phyloP scores from a whole-genome alignment of 2,888 invertebrate species.

The Diarsia rubi region DNA sequence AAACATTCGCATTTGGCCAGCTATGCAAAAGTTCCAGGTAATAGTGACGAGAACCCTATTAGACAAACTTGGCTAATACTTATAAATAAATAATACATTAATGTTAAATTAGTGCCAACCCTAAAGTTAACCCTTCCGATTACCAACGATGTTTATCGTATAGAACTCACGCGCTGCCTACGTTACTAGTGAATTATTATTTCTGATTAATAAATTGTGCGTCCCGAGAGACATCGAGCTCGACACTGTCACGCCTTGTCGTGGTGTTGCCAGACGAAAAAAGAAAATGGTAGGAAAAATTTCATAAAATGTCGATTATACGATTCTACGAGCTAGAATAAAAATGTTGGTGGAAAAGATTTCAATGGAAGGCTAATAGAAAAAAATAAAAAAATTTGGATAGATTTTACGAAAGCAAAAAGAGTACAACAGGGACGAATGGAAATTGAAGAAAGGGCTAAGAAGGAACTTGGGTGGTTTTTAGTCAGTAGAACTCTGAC shows the following conservation, averaged over 20 bases:
- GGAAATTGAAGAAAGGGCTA: too few species aligned
- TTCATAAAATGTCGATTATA: neutral
- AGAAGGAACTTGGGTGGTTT: too few species aligned
- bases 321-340: neutral
- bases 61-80: neutral
- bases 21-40: neutral
- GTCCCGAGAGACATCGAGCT: conserved; percentile 81
- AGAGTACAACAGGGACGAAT: neutral
- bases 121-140: conserved; percentile 76
- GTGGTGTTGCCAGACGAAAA: conserved; percentile 43
- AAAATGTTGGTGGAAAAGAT: neutral
- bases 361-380: neutral
- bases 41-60: neutral
- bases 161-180: conserved; percentile 74
- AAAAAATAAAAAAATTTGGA: neutral
- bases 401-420: neutral
- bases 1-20: neutral
- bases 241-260: conserved; percentile 76
- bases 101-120: conserved; percentile 24
- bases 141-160: conserved; percentile 78
- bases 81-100: neutral
- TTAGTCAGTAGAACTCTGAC: too few species aligned
- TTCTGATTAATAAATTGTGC: conserved; percentile 90
- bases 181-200: conserved; percentile 91
- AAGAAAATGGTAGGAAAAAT: conserved; percentile 32